Base-by-base conservation (phyloP, 2,888 invertebrate species). In the Drosophila pseudotalamancana region DNA sequence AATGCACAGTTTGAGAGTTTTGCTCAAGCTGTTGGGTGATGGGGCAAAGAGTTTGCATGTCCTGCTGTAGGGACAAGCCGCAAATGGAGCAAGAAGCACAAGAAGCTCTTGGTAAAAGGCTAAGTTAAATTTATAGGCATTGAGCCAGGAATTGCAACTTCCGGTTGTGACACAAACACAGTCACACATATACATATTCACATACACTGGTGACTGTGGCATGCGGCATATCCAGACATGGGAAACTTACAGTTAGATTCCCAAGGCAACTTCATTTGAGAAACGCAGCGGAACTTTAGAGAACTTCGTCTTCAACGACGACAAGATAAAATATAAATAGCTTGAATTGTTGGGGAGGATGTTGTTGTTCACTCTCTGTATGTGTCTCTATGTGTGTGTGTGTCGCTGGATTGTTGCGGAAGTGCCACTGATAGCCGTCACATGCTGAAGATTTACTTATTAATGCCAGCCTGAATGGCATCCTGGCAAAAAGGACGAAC, bases 271-370 rank as follows among this genome's bases (percentile, higher is more conserved):
- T 72, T 72, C 62, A 73, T 73, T 72, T 73, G 62, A 59, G 46
- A 62, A 55, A 29, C 63, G 50, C 61, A 67, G 60, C 64, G 86
- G 66, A 80, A 86, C 69, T 86, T 86, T 73, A 71, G 70, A 73
- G 80, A 79, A 83, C 55, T 86, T 77, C 55, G 62, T 57, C 42
- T 46, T 46, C 32, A 32, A 73, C 66, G 68, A 64, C 67, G 72
- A 73, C 83, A 73, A 82, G 80, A 86, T 82, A 86, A 82, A 86
- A 86, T 86, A 86, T 86, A 82, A 86, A 82, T 82, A 83, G 83
- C 67, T 69, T 64, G 66, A 71, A 73, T 74, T 74, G 78, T 68
- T 64, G 27, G 56, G 42, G 51, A 21, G 23, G 46, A 45, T 27
- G 53, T 32, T 39, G 40, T 29, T 23, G 16, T 35, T 29, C 27